These are phyloP conservation scores for Microcebus griseorufus DNA, from an alignment of 2,113 vertebrate genomes.

Conservation along the genomic window DNA sequence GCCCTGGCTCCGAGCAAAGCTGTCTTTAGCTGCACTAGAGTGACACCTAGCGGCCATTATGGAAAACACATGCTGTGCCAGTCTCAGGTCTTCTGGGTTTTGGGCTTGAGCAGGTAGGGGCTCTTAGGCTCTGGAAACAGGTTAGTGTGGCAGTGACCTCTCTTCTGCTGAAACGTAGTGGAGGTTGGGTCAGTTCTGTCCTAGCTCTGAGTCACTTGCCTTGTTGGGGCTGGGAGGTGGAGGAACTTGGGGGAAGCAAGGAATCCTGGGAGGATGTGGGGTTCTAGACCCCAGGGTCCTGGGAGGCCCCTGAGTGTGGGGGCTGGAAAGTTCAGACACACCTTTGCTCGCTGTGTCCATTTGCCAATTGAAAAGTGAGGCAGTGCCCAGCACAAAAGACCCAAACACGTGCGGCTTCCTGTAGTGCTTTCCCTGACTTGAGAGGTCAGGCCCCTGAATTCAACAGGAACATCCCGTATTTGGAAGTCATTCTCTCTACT, in stretches of 20 bases:
- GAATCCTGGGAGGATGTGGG: background rate
- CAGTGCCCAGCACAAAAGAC: background rate
- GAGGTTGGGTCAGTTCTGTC: background rate
- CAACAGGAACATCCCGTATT: background rate
- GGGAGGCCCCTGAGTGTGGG: too few species aligned
- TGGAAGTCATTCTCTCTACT: background rate
- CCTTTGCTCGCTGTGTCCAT: background rate
- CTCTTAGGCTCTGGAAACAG: background rate
- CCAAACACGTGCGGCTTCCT: background rate
- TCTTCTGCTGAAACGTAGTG: background rate
- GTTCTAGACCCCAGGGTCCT: background rate
- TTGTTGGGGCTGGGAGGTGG: background rate
- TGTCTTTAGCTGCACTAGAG: background rate
- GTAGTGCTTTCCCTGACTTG: background rate
- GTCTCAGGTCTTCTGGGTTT: background rate
- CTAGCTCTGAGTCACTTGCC: background rate
- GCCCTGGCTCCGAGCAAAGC: rapidly evolving
- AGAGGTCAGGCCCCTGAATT: background rate
- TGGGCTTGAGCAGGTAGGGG: background rate
- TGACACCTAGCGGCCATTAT: slow-evolving; percentile 60
- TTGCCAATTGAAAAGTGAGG: background rate
- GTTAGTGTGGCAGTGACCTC: background rate
- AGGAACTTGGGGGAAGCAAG: too few species aligned
- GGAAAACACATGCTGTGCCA: background rate
- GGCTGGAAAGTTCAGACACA: background rate